These are phyloP conservation scores for Luidia sarsii DNA, from an alignment of 53 echinoderm and acorn worm genomes.

Conservation along the genomic window DNA sequence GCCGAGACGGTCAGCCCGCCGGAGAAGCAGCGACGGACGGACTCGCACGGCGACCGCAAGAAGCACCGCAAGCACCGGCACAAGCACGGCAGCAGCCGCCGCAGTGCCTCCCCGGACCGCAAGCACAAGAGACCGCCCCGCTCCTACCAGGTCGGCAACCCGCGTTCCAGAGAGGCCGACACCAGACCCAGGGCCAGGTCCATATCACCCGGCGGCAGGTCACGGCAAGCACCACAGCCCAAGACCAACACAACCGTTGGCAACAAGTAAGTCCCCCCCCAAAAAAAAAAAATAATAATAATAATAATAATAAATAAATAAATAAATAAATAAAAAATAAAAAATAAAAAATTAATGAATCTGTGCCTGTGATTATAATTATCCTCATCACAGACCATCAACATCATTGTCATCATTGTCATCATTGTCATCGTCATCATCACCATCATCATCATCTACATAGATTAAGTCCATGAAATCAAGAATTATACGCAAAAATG, in stretches of 20 bases:
- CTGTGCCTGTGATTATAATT: too few relatives aligned
- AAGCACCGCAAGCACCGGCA: conserved; percentile 39
- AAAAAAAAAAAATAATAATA: background rate
- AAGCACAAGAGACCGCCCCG: conserved; percentile 39
- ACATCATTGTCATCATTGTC: too few relatives aligned
- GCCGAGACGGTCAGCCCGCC: conserved; percentile 34
- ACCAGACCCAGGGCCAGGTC: conserved; percentile 32
- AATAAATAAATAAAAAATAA: too few relatives aligned
- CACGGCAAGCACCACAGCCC: conserved; percentile 51
- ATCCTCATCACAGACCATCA: too few relatives aligned
- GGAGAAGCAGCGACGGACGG: conserved; percentile 14
- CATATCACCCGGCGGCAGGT: conserved; percentile 42
- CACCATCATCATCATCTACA: too few relatives aligned
- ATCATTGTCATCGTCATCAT: too few relatives aligned
- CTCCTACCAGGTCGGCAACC: conserved; percentile 39
- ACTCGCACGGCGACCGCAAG: conserved; percentile 6
- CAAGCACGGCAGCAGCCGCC: conserved; percentile 32
- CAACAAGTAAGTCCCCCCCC: conserved; percentile 33
- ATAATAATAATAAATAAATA: too few relatives aligned
- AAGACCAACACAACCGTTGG: conserved; percentile 65
- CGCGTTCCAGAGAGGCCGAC: background rate
- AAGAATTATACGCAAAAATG: too few relatives aligned
- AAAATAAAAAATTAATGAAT: too few relatives aligned
- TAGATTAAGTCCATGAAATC: too few relatives aligned
- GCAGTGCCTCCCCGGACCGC: conserved; percentile 9